phyloP scores from a whole-genome alignment of 2,888 invertebrate genomes.

The Caenorhabditis imperialis region DNA sequence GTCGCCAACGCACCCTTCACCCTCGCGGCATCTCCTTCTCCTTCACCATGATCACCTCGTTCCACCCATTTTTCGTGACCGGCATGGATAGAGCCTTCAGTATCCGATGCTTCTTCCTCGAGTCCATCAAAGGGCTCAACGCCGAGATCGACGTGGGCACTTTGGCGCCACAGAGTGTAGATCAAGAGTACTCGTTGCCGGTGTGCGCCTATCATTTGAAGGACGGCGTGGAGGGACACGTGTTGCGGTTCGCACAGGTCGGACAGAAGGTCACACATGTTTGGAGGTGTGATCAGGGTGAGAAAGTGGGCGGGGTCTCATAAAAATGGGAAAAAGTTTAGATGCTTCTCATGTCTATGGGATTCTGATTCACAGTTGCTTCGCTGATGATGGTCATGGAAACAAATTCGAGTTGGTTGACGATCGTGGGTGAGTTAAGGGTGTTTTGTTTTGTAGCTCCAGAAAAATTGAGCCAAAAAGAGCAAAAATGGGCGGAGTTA shows the following conservation, averaged over 20 bases:
- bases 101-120: constrained; percentile 77
- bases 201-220: constrained; percentile 75
- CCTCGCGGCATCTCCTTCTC: constrained; percentile 77
- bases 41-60: constrained; percentile 77
- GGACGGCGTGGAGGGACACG: constrained; percentile 65
- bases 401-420: constrained; percentile 77
- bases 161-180: constrained; percentile 73
- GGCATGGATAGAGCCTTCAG: constrained; percentile 76
- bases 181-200: constrained; percentile 75
- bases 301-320: not conserved
- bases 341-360: constrained; percentile 75
- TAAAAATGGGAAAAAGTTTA: constrained; percentile 33
- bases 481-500: too few relatives aligned
- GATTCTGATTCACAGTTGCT: constrained; percentile 77
- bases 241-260: constrained; percentile 65
- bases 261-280: constrained; percentile 75
- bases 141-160: constrained; percentile 74
- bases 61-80: constrained; percentile 78
- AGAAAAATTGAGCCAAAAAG: too few relatives aligned
- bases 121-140: constrained; percentile 75
- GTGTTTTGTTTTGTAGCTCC: too few relatives aligned
- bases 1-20: constrained; percentile 73
- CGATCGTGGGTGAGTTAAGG: constrained; percentile 74
- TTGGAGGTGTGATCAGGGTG: constrained; percentile 76
- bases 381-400: constrained; percentile 78